A percentile compares a stretch with the other conserved stretches of the same genome.
Evolutionary conservation across 2,888 invertebrate genomes (phyloP).

Genomic region (Cremastinae sp.): DNA sequence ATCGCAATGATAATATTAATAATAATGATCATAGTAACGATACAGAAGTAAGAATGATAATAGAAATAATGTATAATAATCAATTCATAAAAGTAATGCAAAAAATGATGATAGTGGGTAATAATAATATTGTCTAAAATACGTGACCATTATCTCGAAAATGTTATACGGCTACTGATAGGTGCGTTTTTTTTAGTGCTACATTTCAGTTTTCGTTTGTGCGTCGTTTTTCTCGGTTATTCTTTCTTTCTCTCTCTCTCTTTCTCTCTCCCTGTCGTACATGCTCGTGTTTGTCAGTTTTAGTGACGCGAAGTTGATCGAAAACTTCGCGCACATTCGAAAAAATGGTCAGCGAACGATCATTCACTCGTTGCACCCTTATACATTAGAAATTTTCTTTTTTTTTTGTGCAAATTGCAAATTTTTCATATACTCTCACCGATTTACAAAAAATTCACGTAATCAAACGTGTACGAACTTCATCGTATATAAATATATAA

Average conservation of each 20-base stretch:
- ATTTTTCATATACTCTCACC: slow-evolving; percentile 50
- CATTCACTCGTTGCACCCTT: slow-evolving; percentile 21
- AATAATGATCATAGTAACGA: slow-evolving; percentile 60
- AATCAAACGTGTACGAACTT: slow-evolving; percentile 60
- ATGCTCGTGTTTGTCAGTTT: slow-evolving; percentile 1
- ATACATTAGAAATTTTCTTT: slow-evolving; percentile 31
- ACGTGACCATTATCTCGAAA: slow-evolving; percentile 76
- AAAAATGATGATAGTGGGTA: slow-evolving; percentile 64
- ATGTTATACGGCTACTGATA: slow-evolving; percentile 72
- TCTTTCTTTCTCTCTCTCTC: not conserved
- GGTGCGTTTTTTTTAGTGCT: slow-evolving; percentile 63
- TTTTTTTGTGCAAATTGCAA: slow-evolving; percentile 46
- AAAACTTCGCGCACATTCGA: slow-evolving; percentile 36
- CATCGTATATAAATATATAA: slow-evolving; percentile 72
- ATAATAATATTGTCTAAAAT: slow-evolving; percentile 76
- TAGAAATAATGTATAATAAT: slow-evolving; percentile 49
- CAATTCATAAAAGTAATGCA: not conserved
- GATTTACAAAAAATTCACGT: slow-evolving; percentile 62
- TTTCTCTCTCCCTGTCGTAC: not conserved
- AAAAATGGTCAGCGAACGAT: slow-evolving; percentile 49
- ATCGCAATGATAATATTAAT: slow-evolving; percentile 71
- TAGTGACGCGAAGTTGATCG: not conserved
- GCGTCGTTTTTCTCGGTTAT: not conserved
- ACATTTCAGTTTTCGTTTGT: slow-evolving; percentile 43
- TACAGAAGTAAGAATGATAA: slow-evolving; percentile 55